Evolutionary conservation across 2,888 invertebrate genomes (phyloP), one percentile per base, ranked within the genome.

Genomic region (Ennomos quercinarius): DNA sequence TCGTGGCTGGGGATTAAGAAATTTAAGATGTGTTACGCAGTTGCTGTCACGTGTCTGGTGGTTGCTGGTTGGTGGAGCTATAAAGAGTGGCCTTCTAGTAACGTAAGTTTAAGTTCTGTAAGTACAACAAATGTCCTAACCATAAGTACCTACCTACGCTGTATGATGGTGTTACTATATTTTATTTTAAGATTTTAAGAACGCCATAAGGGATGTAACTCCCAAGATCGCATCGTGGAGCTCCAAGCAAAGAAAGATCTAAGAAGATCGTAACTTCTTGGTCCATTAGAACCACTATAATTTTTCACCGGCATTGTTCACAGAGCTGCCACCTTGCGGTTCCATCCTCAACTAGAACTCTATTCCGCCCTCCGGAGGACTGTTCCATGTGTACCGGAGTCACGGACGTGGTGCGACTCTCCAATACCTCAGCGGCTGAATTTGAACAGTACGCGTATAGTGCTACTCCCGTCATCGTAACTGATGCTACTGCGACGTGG

Each of bases 401-500:
- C 10, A 84, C 87, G 5, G 81, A 93, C 64, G 94, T 97, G 35
- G 94, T 94, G 40, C 94, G 95, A 60, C 89, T 98, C 0, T 80
- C 93, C 8, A 94, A 95, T 72, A 93, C 97, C 12, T 93, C 95
- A 0, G 93, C 95, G 0, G 84, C 87, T 6, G 91, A 94, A 57
- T 98, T 98, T 79, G 96, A 97, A 74, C 86, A 93, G 75, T 98
- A 95, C 73, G 97, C 97, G 0, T 97, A 97, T 76, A 93, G 94
- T 10, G 96, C 96, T 0, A 93, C 93, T 8, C 99, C 99, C 0
- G 96, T 98, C 1, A 95, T 99, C 10, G 93, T 99, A 9, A 95
- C 95, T 5, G 99, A 98, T 83, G 98, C 96, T 0, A 96, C 96
- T 12, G 77, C 71, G 8, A 95, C 95, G 66, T 99, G 98, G 99